Base-by-base conservation (phyloP, 2,797 vertebrate genomes). In the Sebastes ruberrimus region DNA sequence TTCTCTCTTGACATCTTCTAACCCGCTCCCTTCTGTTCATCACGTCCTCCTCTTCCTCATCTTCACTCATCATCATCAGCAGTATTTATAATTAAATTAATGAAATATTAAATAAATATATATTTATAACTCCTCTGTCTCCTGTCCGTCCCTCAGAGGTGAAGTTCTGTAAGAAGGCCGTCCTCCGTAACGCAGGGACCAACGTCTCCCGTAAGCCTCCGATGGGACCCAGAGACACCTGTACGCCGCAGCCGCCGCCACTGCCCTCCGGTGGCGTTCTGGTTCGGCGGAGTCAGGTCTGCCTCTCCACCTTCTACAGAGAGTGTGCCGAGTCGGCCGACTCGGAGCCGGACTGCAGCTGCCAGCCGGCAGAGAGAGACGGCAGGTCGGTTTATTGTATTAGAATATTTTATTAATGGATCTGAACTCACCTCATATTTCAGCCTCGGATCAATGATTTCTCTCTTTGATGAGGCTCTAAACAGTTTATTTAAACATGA, bases 271-370 rank as follows among this genome's bases (percentile, higher is more conserved):
- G 62, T 20, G 93, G 74, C 0, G 69, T 77, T 0, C 55, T 93
- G 71, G 94, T 96, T 18, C 94, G 65, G 2, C 92, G 95, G 14
- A 96, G 94, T 46, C 84, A 96, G 38, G 85, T 91, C 77, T 96
- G 92, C 87, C 80, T 94, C 79, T 96, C 96, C 83, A 95, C 85
- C 84, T 96, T 96, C 89, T 94, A 95, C 91, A 91, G 74, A 14
- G 95, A 96, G 6, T 95, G 89, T 2, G 83, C 84, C 0, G 96
- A 96, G 89, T 25, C 71, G 0, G 71, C 87, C 0, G 92, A 90
- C 59, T 63, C 82, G 0, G 91, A 95, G 53, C 32, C 82, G 1
- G 93, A 94, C 84, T 92, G 88, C 81, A 82, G 89, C 60, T 93
- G 90, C 61, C 85, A 87, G 49, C 87, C 89, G 0, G 74, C 72